Evolutionary conservation across 2,888 invertebrate genomes (phyloP).

Genomic region (Slavum lentiscoides): DNA sequence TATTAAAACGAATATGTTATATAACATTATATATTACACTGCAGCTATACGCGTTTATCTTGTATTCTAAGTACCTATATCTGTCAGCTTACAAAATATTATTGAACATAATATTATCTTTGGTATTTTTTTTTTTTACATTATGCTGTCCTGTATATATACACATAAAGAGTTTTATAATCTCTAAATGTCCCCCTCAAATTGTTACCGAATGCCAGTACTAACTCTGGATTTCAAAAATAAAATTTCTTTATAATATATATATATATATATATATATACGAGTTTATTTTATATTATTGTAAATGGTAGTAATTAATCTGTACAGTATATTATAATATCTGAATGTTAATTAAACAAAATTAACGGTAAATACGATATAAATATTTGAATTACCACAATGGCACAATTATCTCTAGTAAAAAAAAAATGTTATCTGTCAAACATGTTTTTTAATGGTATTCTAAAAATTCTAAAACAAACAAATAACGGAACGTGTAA

Average conservation of each 20-base stretch:
- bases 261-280: too few relatives aligned
- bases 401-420: too few relatives aligned
- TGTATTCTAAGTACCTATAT: too few relatives aligned
- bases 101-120: background rate
- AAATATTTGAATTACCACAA: background rate
- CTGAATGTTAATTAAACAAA: background rate
- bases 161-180: slow-evolving; percentile 16
- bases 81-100: slow-evolving; percentile 2
- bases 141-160: background rate
- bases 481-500: background rate
- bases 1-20: background rate
- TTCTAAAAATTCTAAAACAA: background rate
- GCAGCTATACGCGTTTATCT: background rate
- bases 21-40: background rate
- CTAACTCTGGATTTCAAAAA: background rate
- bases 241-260: background rate
- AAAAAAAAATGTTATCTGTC: background rate
- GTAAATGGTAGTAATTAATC: too few relatives aligned
- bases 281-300: background rate
- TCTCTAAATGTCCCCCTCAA: background rate
- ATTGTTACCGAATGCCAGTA: background rate
- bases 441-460: background rate
- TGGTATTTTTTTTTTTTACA: background rate
- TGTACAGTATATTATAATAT: background rate
- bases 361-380: background rate